Evolutionary conservation across 2,113 vertebrate species (phyloP).

Genomic region (Grus americana): DNA sequence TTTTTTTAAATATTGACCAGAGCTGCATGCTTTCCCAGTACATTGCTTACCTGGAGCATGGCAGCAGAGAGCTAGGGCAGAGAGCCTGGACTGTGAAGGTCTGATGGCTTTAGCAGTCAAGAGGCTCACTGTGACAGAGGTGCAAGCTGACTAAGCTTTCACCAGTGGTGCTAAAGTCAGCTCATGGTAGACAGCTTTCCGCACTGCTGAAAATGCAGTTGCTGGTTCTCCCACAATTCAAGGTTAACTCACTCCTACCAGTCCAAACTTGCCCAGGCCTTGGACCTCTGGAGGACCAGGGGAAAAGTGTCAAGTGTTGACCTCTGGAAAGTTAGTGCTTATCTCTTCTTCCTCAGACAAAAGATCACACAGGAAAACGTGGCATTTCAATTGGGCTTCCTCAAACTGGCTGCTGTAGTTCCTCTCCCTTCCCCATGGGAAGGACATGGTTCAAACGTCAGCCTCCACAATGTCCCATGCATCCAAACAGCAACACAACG

Average conservation of each 20-base stretch:
- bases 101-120: background rate
- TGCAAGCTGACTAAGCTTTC: background rate
- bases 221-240: background rate
- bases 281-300: background rate
- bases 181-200: background rate
- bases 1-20: background rate
- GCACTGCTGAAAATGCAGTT: background rate
- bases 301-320: background rate
- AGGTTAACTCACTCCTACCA: background rate
- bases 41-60: background rate
- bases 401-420: background rate
- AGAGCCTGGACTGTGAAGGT: background rate
- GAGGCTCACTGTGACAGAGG: background rate
- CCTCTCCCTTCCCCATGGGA: background rate
- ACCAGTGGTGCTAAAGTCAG: background rate
- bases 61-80: background rate
- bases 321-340: background rate
- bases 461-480: background rate
- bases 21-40: background rate
- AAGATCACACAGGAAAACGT: background rate
- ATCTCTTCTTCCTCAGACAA: background rate
- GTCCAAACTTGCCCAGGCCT: background rate
- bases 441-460: background rate
- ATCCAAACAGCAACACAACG: background rate
- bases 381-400: background rate